A percentile compares a stretch with the other conserved stretches of the same genome.
Evolutionary conservation across 1,140 invertebrate genomes (phyloP).

Genomic region (Heliconius hewitsoni): DNA sequence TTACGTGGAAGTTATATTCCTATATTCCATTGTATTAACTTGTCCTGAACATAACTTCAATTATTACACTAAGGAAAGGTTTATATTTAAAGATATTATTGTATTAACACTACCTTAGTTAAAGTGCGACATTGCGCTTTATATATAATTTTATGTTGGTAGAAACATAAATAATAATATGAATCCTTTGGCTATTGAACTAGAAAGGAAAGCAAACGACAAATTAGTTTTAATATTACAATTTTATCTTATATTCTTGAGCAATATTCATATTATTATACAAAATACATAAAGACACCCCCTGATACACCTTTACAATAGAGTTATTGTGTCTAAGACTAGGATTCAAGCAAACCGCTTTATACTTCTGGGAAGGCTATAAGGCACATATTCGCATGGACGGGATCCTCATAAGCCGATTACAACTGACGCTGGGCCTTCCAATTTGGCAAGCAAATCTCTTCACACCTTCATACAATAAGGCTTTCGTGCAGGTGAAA

Average conservation of each 20-base stretch:
- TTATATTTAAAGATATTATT: too few relatives aligned
- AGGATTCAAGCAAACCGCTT: background rate
- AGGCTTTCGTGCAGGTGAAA: slow-evolving; percentile 50
- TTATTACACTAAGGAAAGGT: too few relatives aligned
- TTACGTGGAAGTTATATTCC: too few relatives aligned
- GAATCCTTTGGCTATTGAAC: too few relatives aligned
- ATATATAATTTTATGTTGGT: too few relatives aligned
- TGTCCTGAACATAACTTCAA: too few relatives aligned
- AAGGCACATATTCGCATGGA: slow-evolving; percentile 32
- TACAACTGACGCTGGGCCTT: slow-evolving; percentile 48
- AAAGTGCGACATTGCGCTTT: too few relatives aligned
- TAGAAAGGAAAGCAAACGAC: background rate
- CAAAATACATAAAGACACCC: background rate
- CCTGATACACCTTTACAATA: background rate
- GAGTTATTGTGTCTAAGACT: background rate
- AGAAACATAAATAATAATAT: too few relatives aligned
- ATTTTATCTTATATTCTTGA: background rate
- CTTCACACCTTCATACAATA: slow-evolving; percentile 57
- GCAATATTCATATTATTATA: background rate
- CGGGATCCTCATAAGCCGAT: slow-evolving; percentile 56
- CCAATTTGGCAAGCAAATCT: slow-evolving; percentile 67
- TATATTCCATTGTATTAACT: too few relatives aligned
- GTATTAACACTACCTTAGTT: too few relatives aligned
- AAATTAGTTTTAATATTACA: too few relatives aligned
- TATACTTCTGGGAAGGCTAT: slow-evolving; percentile 12